Evolutionary conservation across 2,888 invertebrate genomes (phyloP).

Genomic region (Drosophila nr. perissopoda): DNA sequence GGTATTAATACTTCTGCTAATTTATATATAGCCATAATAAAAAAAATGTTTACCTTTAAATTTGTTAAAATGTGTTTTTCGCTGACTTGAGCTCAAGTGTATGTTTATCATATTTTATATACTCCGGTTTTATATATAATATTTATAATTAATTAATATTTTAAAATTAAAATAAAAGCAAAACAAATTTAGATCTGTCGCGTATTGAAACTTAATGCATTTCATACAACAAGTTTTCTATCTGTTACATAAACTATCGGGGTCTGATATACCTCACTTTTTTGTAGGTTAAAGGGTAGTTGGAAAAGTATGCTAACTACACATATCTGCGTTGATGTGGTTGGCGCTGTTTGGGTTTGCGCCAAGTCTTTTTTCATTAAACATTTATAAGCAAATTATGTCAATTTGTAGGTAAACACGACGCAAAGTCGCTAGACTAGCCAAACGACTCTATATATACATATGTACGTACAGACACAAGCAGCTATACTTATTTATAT

Average conservation of each 20-base stretch:
- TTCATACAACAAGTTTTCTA: not conserved
- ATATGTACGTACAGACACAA: not conserved
- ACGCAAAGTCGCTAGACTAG: conserved; percentile 22
- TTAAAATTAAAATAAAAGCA: not conserved
- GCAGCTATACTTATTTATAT: not conserved
- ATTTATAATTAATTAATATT: too few relatives aligned
- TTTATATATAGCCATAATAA: not conserved
- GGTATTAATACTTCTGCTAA: not conserved
- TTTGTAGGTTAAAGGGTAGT: not conserved
- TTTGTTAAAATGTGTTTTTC: not conserved
- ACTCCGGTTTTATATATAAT: not conserved
- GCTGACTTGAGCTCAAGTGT: not conserved
- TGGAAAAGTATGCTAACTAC: conserved; percentile 43
- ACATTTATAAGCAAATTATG: conserved; percentile 80
- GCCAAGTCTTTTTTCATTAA: conserved; percentile 60
- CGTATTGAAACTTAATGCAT: not conserved
- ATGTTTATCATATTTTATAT: not conserved
- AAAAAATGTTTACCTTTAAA: not conserved
- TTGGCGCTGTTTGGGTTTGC: conserved; percentile 36
- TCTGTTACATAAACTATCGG: not conserved
- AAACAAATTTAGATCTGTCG: not conserved
- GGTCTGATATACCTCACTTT: conserved; percentile 11
- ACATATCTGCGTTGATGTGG: conserved; percentile 26
- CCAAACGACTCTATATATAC: conserved; percentile 27
- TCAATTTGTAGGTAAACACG: conserved; percentile 77